Base-by-base conservation (phyloP, 2,113 vertebrate species). In the Cryptotis parvus region DNA sequence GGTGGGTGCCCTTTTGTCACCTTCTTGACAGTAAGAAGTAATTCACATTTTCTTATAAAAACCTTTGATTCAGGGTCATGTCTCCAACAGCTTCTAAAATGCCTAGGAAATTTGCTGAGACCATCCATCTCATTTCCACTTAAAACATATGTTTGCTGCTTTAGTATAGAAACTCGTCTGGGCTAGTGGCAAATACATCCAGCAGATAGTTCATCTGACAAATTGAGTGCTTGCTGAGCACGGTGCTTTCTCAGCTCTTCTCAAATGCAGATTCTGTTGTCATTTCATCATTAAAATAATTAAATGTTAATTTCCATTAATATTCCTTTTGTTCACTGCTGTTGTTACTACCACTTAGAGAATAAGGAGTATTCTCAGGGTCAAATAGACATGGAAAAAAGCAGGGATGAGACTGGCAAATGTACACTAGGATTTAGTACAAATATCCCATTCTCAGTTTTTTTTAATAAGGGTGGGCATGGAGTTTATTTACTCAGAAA, bases 401-500 rank as follows among this genome's bases (percentile, higher is more conserved):
- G 33, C 69, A 6, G 33, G 78, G 37, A 92, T 35, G 75, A 94
- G 75, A 4, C 33, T 63, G 87, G 72, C 70, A 80, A 90, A 89
- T 80, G 65, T 41, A 86, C 58, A 65, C 88, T 91, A 89, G 72
- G 66, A 65, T 90, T 92, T 77, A 91, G 58, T 72, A 72, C 83
- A 92, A 88, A 94, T 33, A 88, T 88, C 75, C 68, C 35, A 84
- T 37, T 72, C 52, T 26, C 80, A n/a, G 87, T 27, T 76, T 93
- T 92, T 93, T 91, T 90, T 73, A 95, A 65, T 94, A 88, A 92
- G 79, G 90, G 73, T 88, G 39, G 82, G n/a, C 39, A 43, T 85
- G 77, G 79, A 68, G 72, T 94, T 95, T 93, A 91, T 79, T 76
- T 93, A 89, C 80, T 90, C 68, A 86, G 68, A 96, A 92, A 93